Base-by-base conservation (phyloP, 2,888 invertebrate genomes). In the Drosophila birchii region DNA sequence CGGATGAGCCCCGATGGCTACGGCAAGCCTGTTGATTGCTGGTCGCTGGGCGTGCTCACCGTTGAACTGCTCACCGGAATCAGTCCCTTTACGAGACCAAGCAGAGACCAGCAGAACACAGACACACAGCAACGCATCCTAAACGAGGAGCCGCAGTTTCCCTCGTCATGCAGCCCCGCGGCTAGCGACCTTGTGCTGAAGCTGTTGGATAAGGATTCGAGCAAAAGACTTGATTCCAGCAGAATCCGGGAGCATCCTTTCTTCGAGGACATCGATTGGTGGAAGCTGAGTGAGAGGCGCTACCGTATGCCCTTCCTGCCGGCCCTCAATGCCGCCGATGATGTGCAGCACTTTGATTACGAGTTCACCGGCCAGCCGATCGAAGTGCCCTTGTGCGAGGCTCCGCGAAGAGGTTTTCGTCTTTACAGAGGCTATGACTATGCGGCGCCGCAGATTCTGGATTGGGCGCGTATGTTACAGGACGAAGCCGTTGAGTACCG, bases 11-110 rank as follows among this genome's bases (percentile, higher is more conserved):
- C 95, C 62, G 95, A 95, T 80, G 99, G 99, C 29, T 98, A 99
- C 93, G 98, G 98, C 95, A 97, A 97, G 96, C 97, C 98, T 55
- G 98, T 98, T 5, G 99, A 99, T 93, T 99, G 99, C 99, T 99
- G 99, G 99, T 98, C 98, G 32, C 96, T 99, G 8, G 98, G 98
- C 8, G 98, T 99, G 2, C 93, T 99, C 51, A 97, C 98, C 0
- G 99, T 98, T 94, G 99, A 99, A 93, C 94, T 99, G 49, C 93
- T 99, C 60, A 99, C 98, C 0, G 99, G 99, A 58, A 98, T 98
- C 8, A 98, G 98, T 0, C 99, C 99, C 2, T 99, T 99, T 93
- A 98, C 98, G 9, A 97, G 98, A 1, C 98, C 5, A 36, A 4
- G 5, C n/a, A n/a, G n/a, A n/a, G 96, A 1, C 98, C 98, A 92